phyloP scores from a whole-genome alignment of 1,140 invertebrate genomes.

The Brachionus manjavacas region DNA sequence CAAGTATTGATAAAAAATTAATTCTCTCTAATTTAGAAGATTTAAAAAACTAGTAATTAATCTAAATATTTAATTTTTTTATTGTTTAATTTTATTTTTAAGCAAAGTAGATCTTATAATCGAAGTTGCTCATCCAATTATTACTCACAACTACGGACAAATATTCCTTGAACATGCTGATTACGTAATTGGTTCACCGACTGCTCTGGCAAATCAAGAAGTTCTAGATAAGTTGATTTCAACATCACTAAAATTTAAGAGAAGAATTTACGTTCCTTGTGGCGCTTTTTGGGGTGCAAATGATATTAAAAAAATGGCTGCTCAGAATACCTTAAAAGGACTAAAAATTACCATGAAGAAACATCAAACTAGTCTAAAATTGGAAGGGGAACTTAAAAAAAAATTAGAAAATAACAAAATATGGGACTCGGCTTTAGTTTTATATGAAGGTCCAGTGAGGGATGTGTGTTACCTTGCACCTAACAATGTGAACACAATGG shows the following conservation, averaged over 20 bases:
- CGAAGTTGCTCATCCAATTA: slow-evolving; percentile 63
- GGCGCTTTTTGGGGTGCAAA: slow-evolving; percentile 66
- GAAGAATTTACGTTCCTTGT: slow-evolving; percentile 60
- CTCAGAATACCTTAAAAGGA: slow-evolving; percentile 60
- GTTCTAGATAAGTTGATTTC: slow-evolving; percentile 52
- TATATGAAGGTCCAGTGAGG: slow-evolving; percentile 63
- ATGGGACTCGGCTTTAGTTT: slow-evolving; percentile 47
- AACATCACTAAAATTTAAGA: slow-evolving; percentile 53
- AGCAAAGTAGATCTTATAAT: slow-evolving; percentile 61
- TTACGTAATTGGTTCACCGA: slow-evolving; percentile 63
- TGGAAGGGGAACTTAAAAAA: slow-evolving; percentile 45
- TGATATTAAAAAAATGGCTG: slow-evolving; percentile 65
- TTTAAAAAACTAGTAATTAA: slow-evolving; percentile 1
- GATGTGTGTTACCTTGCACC: slow-evolving; percentile 63
- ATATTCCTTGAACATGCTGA: slow-evolving; percentile 58
- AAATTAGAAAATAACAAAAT: background rate
- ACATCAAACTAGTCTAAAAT: slow-evolving; percentile 62
- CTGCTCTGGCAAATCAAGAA: slow-evolving; percentile 59
- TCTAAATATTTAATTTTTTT: too few relatives aligned
- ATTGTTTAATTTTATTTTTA: background rate
- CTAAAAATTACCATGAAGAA: slow-evolving; percentile 64
- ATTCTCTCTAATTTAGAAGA: slow-evolving; percentile 42
- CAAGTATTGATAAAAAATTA: slow-evolving; percentile 16
- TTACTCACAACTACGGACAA: slow-evolving; percentile 59
- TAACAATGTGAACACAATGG: slow-evolving; percentile 66